These are phyloP conservation scores for Podiceps cristatus DNA, from an alignment of 2,113 vertebrate genomes.

Conservation along the genomic window DNA sequence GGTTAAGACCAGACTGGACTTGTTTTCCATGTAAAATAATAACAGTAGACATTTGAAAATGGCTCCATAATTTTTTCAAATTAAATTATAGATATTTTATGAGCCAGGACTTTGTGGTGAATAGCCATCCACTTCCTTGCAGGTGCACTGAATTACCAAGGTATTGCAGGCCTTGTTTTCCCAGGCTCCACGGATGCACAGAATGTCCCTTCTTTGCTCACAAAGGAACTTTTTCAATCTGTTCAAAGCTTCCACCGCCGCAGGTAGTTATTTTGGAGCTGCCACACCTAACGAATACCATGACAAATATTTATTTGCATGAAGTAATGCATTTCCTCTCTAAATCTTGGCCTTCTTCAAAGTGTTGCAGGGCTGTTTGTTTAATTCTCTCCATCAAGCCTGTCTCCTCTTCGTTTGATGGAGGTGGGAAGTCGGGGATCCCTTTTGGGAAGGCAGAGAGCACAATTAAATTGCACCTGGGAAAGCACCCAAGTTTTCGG, in stretches of 20 bases:
- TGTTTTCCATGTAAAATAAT: not conserved
- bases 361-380: not conserved
- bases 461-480: not conserved
- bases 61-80: fast-evolving
- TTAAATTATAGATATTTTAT: not conserved
- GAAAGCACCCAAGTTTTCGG: not conserved
- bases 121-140: not conserved
- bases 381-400: not conserved
- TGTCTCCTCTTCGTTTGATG: not conserved
- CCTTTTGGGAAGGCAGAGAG: not conserved
- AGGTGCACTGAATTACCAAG: not conserved
- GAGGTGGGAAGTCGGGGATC: not conserved
- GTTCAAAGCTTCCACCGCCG: not conserved
- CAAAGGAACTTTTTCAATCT: not conserved
- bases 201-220: not conserved
- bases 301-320: not conserved
- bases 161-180: not conserved
- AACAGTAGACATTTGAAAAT: not conserved
- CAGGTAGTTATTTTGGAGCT: not conserved
- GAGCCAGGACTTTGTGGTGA: not conserved
- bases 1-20: conserved; percentile 31
- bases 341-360: not conserved
- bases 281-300: not conserved
- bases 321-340: not conserved
- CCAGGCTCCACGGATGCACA: fast-evolving